Evolutionary conservation across 2,888 invertebrate species (phyloP).

Genomic region (Drosophila parthenogenetica): DNA sequence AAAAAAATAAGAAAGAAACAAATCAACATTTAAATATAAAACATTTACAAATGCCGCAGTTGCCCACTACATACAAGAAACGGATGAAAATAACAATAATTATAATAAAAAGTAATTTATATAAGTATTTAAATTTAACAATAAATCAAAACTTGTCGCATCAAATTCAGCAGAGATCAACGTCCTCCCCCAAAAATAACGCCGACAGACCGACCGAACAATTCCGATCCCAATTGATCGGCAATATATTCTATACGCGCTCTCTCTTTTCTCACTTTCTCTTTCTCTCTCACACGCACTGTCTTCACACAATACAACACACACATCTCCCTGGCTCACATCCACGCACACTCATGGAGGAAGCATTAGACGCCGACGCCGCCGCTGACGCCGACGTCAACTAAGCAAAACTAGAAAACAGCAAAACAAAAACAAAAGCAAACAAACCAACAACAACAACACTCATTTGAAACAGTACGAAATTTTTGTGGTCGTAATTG

Average conservation of each 20-base stretch:
- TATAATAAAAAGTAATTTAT: slow-evolving; percentile 77
- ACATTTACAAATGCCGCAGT: slow-evolving; percentile 79
- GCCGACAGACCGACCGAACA: slow-evolving; percentile 24
- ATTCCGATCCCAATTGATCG: slow-evolving; percentile 17
- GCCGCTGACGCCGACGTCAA: slow-evolving; percentile 26
- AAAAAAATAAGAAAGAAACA: slow-evolving; percentile 35
- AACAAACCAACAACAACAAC: slow-evolving; percentile 35
- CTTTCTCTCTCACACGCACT: slow-evolving; percentile 21
- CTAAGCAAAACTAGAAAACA: slow-evolving; percentile 32
- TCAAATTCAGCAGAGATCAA: slow-evolving; percentile 39
- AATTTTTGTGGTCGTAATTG: slow-evolving; percentile 76
- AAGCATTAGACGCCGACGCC: slow-evolving; percentile 29
- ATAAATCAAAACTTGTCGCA: slow-evolving; percentile 78
- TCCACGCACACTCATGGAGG: slow-evolving; percentile 25
- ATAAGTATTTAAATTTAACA: slow-evolving; percentile 78
- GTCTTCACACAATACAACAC: slow-evolving; percentile 1
- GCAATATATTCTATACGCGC: slow-evolving; percentile 28
- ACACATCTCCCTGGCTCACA: slow-evolving; percentile 7
- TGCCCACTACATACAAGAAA: slow-evolving; percentile 73
- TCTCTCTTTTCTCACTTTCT: slow-evolving; percentile 25
- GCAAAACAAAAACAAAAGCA: slow-evolving; percentile 32
- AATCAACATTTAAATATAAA: slow-evolving; percentile 72
- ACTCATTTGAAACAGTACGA: slow-evolving; percentile 68
- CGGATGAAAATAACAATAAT: slow-evolving; percentile 74
- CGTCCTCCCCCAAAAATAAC: slow-evolving; percentile 35